Base-by-base conservation (phyloP, 1,140 invertebrate species). In the Daktulosphaira vitifoliae region DNA sequence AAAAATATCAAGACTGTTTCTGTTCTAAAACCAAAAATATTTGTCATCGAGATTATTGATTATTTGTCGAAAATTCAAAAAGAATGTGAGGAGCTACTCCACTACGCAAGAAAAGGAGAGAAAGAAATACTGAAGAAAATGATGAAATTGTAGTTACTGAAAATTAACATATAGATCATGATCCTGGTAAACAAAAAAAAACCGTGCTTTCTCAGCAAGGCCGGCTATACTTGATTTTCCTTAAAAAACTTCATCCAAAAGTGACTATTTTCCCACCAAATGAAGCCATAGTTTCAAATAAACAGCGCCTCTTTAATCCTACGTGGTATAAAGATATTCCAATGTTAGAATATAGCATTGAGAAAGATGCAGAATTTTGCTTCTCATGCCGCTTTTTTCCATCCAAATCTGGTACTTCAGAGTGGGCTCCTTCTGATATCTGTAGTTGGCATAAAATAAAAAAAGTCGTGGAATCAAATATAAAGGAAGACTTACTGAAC, bases 111-210 rank as follows among this genome's bases (percentile, higher is more conserved):
- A 51, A 51, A 51, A 51, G 49, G 49, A n/a, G 49, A 51, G 25
- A 51, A 51, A 51, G 49, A 51, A 51, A 51, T 51, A 9, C 25
- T 51, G 49, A 51, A 51, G 49, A 51, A 51, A 51, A 51, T 51
- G 49, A 51, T 22, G 20, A 51, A 11, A 13, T 23, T 51, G 15
- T 46, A 18, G 49, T 51, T 51, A 51, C 49, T 22, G 49, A 51
- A 51, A 51, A 51, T 16, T 18, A 51, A 23, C 25, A 22, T 51
- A 51, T 51, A n/a, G 13, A 51, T 22, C 22, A 33, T 23, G 49
- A 51, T 22, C 49, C 49, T 22, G 49, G 49, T 8, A 51, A 51
- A 51, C 22, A 22, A 51, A 51, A 51, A 51, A 51, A 51, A 33
- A 22, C n/a, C n/a, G n/a, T n/a, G n/a, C n/a, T n/a, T n/a, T n/a